phyloP scores from a whole-genome alignment of 2,113 vertebrate species.

The Bostrychus sinensis region DNA sequence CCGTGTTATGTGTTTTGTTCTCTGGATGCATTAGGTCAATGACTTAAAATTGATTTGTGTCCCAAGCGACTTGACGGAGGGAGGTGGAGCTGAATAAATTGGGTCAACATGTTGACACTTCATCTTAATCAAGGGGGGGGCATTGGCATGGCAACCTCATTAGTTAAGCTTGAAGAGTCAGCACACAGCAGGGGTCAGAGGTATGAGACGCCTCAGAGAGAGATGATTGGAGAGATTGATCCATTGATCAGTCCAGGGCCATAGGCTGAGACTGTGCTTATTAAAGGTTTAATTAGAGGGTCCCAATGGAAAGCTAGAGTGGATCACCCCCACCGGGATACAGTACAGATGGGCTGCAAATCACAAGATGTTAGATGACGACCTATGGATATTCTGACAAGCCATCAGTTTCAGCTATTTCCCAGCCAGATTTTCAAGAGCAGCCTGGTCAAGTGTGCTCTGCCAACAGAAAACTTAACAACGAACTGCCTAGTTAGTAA shows the following conservation, averaged over 20 bases:
- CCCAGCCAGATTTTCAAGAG: conserved; percentile 39
- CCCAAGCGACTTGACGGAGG: conserved; percentile 30
- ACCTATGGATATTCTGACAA: conserved; percentile 47
- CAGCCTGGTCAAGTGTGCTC: conserved; percentile 10
- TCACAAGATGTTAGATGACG: conserved; percentile 50
- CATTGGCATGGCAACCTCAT: conserved; percentile 60
- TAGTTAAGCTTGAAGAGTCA: conserved; percentile 57
- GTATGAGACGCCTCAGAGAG: conserved; percentile 47
- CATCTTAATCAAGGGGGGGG: conserved; percentile 55
- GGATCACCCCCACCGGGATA: conserved; percentile 28
- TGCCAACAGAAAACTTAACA: conserved; percentile 24
- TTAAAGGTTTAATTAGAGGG: conserved; percentile 69
- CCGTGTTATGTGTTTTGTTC: conserved; percentile 36
- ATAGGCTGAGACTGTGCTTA: conserved; percentile 56
- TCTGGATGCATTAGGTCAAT: conserved; percentile 58
- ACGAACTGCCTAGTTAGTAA: background rate
- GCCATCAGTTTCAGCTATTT: conserved; percentile 50
- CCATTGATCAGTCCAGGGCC: conserved; percentile 66
- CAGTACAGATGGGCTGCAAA: conserved; percentile 65
- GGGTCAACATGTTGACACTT: conserved; percentile 66
- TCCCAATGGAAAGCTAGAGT: conserved; percentile 40
- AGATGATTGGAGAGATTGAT: conserved; percentile 73
- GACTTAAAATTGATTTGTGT: conserved; percentile 67
- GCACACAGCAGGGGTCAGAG: conserved; percentile 51
- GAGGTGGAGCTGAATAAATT: conserved; percentile 64